Base-by-base conservation (phyloP, 2,888 invertebrate species). In the Scaptomyza reducta region DNA sequence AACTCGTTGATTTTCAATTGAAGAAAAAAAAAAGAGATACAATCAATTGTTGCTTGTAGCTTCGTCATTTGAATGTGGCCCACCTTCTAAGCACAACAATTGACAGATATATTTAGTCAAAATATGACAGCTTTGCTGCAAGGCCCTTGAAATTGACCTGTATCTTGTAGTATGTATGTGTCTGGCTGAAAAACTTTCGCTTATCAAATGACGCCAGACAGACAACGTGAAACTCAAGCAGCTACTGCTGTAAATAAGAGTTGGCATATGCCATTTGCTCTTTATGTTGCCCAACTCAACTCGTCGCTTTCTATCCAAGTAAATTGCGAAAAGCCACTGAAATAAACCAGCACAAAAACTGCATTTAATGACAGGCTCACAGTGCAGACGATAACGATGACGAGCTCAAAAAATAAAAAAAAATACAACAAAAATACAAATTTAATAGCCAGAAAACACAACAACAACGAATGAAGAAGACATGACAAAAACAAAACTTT, bases 141-240 rank as follows among this genome's bases (percentile, higher is more conserved):
- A 3, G 22, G 22, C 22, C 22, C 22, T 22, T 79, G 57, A 54
- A 61, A 61, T 80, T 80, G 63, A 67, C 16, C 55, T 55, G 46
- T 59, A 46, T 59, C 53, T 42, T 27, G 5, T 7, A 1, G 7
- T 27, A 27, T 27, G 22, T 22, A 6, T 41, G 18, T 41, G 10
- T 38, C 14, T 0, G 1, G 85, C 87, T 85, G 84, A 88, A 60
- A 81, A 84, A 88, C 88, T 88, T 85, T 85, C 84, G 79, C 84
- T 87, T 87, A 84, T 87, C 88, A 77, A 70, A 78, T 77, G 65
- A 59, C 71, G 55, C 33, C 60, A 75, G 57, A 71, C 72, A 56
- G 57, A 71, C 72, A 56, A 53, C 47, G 61, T 67, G 64, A 72
- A 72, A 75, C 70, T 64, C 42, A 59, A 62, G 22, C 27, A 44